Evolutionary conservation across 64 coral and sea anemone species (phyloP), one percentile per base, ranked within the genome.

Genomic region (Anthopleura sola): DNA sequence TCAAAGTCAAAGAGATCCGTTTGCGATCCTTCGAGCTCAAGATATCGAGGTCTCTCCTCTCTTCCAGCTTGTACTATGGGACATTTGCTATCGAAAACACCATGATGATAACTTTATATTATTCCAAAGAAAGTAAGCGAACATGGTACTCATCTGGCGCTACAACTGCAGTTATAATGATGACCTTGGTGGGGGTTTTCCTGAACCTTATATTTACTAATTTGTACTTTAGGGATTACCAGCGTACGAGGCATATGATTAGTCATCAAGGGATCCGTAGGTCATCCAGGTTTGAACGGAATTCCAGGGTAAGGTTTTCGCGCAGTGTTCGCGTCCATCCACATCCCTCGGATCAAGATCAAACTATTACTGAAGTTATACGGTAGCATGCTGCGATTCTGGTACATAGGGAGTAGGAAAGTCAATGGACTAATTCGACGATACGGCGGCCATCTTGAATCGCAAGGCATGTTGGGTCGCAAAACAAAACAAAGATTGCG

Each of bases 1-100:
- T 91, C n/a, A 91, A 86, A 68, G 83, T 91, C 9, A 91, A 86
- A 69, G 83, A 85, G 38, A 48, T 91, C 8, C 51, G 81, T n/a
- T 31, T 85, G 12, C 84, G 85, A 37, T 40, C 85, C 0, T 91
- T 91, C 44, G 84, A 91, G 37, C 60, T 91, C 19, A 91, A 91
- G 78, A 77, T 91, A 62, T 77, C 54, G 0, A 24, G 89, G 23
- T 91, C 89, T 78, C 29, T 91, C 0, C 37, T 91, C 26, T 91
- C 89, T 23, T 78, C 89, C 21, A 13, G 44, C 20, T 51, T 91
- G 51, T 91, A 86, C 44, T 91, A 91, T 75, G 36, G 19, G 0
- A 66, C 75, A 69, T 91, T 91, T 37, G 64, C 53, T 24, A 34
- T 40, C 20, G 89, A 91, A 81, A 91, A 91, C 12, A 50, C 82